Evolutionary conservation across 92 coral and sea anemone species (phyloP).

Genomic region (Heteractis magnifica): DNA sequence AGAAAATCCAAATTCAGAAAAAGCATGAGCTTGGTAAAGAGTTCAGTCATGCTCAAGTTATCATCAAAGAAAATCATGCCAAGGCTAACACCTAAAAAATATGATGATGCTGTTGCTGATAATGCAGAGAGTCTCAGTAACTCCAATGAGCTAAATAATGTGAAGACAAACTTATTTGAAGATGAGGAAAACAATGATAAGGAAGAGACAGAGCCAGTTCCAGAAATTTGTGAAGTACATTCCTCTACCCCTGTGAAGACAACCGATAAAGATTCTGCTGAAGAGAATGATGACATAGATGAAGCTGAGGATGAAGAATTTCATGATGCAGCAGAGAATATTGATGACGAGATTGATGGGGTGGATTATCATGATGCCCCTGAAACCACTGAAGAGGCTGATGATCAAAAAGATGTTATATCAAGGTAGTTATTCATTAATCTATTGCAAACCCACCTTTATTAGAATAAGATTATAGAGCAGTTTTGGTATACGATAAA

Average conservation of each 20-base stretch:
- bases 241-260: not conserved
- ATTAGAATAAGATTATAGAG: no score
- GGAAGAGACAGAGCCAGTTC: not conserved
- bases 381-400: not conserved
- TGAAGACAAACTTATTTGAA: conserved; percentile 15
- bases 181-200: not conserved
- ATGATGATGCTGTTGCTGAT: not conserved
- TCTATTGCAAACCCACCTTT: no score
- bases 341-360: conserved; percentile 7
- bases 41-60: conserved; percentile 71
- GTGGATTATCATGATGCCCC: conserved; percentile 4
- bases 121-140: not conserved
- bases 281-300: not conserved
- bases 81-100: conserved; percentile 28
- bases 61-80: conserved; percentile 63
- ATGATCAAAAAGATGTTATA: conserved; percentile 7
- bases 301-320: conserved; percentile 50
- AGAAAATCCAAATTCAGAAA: conserved; percentile 17
- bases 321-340: conserved; percentile 50
- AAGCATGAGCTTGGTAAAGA: conserved; percentile 53
- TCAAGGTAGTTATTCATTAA: conserved; percentile 4
- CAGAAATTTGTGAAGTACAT: conserved; percentile 12
- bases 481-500: no score
- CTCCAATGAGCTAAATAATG: not conserved
- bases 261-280: not conserved